Conservation (phyloP, 2,888 invertebrate genomes). For the Mythimna pallens region DNA sequence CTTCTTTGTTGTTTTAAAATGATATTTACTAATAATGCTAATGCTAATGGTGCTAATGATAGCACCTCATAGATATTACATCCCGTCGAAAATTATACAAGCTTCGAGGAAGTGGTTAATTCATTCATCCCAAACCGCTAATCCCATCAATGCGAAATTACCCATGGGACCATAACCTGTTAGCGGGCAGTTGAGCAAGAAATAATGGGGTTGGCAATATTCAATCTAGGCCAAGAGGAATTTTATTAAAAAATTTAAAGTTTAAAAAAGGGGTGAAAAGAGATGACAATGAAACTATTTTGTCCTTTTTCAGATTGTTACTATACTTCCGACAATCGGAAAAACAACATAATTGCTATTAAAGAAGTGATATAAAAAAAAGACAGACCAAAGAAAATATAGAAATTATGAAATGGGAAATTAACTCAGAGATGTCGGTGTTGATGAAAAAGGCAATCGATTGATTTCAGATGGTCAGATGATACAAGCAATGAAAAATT, state of each 20-base stretch:
- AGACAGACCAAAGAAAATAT: neutral
- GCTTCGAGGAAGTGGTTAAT: conserved; percentile 36
- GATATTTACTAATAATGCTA: too few relatives aligned
- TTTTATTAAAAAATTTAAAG: conserved; percentile 21
- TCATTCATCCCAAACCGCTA: conserved; percentile 57
- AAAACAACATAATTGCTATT: too few relatives aligned
- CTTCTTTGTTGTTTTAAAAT: neutral
- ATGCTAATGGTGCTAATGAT: too few relatives aligned
- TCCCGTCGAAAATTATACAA: conserved; percentile 33
- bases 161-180: conserved; percentile 55
- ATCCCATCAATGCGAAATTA: conserved; percentile 61
- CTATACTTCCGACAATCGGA: too few relatives aligned
- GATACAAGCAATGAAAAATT: neutral
- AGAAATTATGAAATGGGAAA: neutral
- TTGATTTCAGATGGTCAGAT: too few relatives aligned
- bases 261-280: neutral
- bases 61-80: conserved; percentile 30
- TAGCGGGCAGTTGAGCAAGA: conserved; percentile 46
- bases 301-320: too few relatives aligned
- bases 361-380: neutral
- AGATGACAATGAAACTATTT: neutral
- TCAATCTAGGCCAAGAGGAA: conserved; percentile 30
- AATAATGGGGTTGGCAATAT: conserved; percentile 44
- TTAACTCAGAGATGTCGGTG: neutral
- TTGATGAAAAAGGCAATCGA: neutral